phyloP scores from a whole-genome alignment of 2,113 vertebrate genomes.

The Eolophus roseicapilla region DNA sequence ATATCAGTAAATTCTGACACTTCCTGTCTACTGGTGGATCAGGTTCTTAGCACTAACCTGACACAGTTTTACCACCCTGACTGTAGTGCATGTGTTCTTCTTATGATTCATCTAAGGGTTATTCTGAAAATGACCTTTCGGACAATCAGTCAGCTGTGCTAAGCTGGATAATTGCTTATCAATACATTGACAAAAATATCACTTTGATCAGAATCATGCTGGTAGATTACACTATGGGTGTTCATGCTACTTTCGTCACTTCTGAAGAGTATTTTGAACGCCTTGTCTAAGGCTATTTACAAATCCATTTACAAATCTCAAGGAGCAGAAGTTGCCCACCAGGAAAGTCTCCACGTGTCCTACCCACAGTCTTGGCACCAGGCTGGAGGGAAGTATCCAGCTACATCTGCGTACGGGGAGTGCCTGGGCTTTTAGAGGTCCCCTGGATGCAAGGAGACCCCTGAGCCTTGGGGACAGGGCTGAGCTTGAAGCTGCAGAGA shows the following conservation, averaged over 20 bases:
- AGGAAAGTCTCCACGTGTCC: neutral
- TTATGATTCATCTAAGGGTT: neutral
- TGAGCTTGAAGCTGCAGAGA: neutral
- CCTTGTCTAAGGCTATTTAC: neutral
- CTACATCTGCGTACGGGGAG: accelerated
- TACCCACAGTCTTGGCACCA: neutral
- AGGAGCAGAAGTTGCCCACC: neutral
- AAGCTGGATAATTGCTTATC: neutral
- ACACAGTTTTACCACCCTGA: neutral
- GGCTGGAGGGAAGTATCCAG: neutral
- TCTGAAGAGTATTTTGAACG: neutral
- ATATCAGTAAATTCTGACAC: neutral
- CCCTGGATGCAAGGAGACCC: neutral
- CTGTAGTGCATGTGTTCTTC: neutral
- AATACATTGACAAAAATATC: neutral
- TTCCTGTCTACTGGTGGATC: neutral
- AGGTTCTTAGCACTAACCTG: too few species aligned
- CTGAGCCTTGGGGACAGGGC: neutral
- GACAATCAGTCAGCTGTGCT: neutral
- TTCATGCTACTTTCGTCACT: neutral
- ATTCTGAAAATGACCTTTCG: neutral
- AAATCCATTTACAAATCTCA: neutral
- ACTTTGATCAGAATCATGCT: neutral
- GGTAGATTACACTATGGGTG: neutral
- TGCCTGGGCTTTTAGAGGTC: neutral